Conservation (phyloP, 2,113 vertebrate species). For the Himantopus leucocephalus region DNA sequence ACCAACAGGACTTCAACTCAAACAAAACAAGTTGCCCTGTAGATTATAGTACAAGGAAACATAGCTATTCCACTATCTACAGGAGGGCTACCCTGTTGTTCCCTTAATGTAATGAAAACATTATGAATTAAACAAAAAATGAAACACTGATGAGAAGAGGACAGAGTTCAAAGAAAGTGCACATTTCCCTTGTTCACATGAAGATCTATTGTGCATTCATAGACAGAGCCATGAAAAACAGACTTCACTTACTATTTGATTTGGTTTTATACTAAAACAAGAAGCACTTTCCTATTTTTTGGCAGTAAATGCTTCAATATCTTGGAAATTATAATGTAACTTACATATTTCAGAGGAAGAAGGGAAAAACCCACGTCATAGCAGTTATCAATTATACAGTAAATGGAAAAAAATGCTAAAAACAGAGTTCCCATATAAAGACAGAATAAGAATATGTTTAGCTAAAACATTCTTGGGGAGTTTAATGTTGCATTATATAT, state of each 20-base stretch:
- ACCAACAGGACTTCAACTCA: not conserved
- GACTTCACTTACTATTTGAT: not conserved
- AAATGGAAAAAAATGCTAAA: not conserved
- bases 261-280: not conserved
- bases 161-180: slow-evolving; percentile 59
- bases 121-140: slow-evolving; percentile 50
- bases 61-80: slow-evolving; percentile 4
- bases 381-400: not conserved
- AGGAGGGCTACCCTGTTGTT: slow-evolving; percentile 55
- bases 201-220: slow-evolving; percentile 36
- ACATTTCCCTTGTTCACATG: slow-evolving; percentile 24
- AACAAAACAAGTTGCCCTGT: not conserved
- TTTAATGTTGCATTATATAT: not conserved
- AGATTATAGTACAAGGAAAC: not conserved
- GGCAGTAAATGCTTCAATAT: not conserved
- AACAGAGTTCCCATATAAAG: not conserved
- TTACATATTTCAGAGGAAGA: not conserved
- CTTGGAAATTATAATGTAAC: not conserved
- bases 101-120: slow-evolving; percentile 52
- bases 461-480: not conserved
- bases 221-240: slow-evolving; percentile 35
- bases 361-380: not conserved
- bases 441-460: not conserved
- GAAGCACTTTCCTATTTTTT: not conserved
- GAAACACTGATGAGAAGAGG: slow-evolving; percentile 18